Evolutionary conservation across 2,797 vertebrate species (phyloP).

Genomic region (Rhadinocentrus ornatus): DNA sequence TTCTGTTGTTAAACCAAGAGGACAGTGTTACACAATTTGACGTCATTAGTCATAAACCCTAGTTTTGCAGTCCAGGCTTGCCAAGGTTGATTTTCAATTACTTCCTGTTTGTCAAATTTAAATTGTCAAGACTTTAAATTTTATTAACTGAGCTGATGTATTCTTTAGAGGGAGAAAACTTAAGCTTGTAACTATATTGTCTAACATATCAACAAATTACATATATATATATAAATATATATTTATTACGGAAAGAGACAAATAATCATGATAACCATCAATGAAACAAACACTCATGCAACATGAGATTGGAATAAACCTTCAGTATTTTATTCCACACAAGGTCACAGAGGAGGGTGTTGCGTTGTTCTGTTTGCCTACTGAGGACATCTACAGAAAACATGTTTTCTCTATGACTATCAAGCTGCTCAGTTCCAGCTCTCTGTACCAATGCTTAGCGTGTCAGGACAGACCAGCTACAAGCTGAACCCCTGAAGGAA

Average conservation of each 20-base stretch:
- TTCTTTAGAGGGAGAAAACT: too few species aligned
- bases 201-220: too few species aligned
- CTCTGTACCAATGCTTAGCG: conserved; percentile 51
- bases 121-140: too few species aligned
- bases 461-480: conserved; percentile 41
- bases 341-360: conserved; percentile 55
- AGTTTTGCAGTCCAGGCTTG: too few species aligned
- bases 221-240: too few species aligned
- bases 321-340: conserved; percentile 30
- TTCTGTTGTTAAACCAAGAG: too few species aligned
- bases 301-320: conserved; percentile 12
- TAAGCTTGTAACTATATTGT: too few species aligned
- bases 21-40: too few species aligned
- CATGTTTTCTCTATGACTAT: conserved; percentile 72
- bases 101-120: too few species aligned
- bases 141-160: too few species aligned
- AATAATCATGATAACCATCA: background rate
- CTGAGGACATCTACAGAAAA: conserved; percentile 68
- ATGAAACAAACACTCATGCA: conserved; percentile 14
- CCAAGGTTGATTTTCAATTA: too few species aligned
- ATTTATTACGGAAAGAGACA: background rate
- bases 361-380: conserved; percentile 68
- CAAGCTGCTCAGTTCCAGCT: conserved; percentile 52
- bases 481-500: conserved; percentile 52
- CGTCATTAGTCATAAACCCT: too few species aligned